Evolutionary conservation across 92 coral and sea anemone species (phyloP).

Genomic region (Anthopleura xanthogrammica): DNA sequence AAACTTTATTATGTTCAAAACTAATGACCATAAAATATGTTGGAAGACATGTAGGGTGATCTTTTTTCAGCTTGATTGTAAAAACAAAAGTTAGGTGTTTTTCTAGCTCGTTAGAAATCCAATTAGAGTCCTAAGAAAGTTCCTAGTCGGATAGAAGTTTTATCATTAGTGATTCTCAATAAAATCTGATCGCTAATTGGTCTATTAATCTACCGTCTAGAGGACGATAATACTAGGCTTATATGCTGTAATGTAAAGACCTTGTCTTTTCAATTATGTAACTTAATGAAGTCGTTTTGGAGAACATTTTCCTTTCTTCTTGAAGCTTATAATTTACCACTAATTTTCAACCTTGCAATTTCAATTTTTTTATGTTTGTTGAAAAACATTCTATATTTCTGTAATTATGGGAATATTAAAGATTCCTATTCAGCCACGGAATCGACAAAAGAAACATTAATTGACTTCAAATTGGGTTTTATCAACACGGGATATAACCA

Average conservation of each 20-base stretch:
- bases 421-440: not conserved
- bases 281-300: not conserved
- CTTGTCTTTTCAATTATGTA: not conserved
- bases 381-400: not conserved
- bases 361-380: not conserved
- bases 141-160: not conserved
- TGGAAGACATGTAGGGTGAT: not conserved
- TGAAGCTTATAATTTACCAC: not conserved
- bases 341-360: not conserved
- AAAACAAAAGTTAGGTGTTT: not conserved
- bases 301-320: not conserved
- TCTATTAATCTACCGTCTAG: not conserved
- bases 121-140: not conserved
- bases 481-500: not conserved
- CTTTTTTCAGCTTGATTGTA: not conserved
- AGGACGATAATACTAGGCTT: not conserved
- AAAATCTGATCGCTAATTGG: not conserved
- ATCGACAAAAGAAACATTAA: not conserved
- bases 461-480: not conserved
- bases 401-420: not conserved
- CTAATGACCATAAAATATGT: not conserved
- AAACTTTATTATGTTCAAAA: not conserved
- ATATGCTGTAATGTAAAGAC: not conserved
- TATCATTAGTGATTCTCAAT: not conserved
- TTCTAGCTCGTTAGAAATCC: not conserved